Conservation (phyloP, 35 echinoderm and acorn worm species). For the Holothuria glaberrima region DNA sequence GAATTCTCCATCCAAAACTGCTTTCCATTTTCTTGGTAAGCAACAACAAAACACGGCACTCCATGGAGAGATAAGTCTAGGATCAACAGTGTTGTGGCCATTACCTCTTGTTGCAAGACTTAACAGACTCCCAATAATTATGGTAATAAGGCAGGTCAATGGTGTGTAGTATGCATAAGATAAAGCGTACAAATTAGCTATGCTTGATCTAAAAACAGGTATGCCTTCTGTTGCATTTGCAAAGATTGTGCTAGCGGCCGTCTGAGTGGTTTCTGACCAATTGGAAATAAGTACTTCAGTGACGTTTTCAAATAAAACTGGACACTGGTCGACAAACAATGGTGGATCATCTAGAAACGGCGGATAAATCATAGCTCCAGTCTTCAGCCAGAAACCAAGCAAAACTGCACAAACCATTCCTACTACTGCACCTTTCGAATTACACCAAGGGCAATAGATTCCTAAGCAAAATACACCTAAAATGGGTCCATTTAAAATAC, state of each 20-base stretch:
- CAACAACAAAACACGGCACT: constrained; percentile 15
- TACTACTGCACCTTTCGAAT: constrained; percentile 24
- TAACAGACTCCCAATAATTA: constrained; percentile 4
- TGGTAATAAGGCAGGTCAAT: constrained; percentile 6
- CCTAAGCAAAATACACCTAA: constrained; percentile 40
- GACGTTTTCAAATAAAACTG: not conserved
- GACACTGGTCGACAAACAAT: not conserved
- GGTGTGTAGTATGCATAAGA: constrained; percentile 34
- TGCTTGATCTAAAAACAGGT: not conserved
- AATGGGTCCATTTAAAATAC: constrained; percentile 37
- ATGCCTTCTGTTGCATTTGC: too few species aligned
- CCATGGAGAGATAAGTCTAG: constrained; percentile 10
- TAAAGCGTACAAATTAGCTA: constrained; percentile 1
- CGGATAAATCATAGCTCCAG: constrained; percentile 20
- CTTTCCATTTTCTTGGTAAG: not conserved
- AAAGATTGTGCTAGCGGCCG: too few species aligned
- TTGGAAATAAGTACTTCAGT: not conserved
- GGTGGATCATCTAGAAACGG: constrained; percentile 41
- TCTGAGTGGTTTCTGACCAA: not conserved
- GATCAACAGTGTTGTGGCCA: not conserved
- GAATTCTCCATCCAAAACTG: not conserved
- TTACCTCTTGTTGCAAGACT: not conserved
- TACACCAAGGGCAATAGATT: not conserved
- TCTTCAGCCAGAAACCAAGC: constrained; percentile 15
- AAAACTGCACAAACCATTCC: not conserved